Evolutionary conservation across 2,797 vertebrate species (phyloP).

Genomic region (Muraenolepis orangiensis): DNA sequence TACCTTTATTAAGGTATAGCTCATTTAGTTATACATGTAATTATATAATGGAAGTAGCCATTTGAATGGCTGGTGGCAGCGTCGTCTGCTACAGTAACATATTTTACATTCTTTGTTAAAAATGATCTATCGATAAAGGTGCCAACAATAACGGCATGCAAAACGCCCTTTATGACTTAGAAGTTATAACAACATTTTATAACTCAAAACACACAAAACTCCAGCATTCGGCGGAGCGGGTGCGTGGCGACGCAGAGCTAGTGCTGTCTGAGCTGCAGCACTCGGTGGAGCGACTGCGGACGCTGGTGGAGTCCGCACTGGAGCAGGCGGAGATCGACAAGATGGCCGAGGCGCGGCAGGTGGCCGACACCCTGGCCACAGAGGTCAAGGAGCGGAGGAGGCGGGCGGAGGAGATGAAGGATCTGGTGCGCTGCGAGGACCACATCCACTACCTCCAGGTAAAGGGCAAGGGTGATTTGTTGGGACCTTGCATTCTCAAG

Average conservation of each 20-base stretch:
- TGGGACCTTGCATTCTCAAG: too few species aligned
- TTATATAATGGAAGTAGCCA: too few species aligned
- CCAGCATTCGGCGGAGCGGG: conserved; percentile 61
- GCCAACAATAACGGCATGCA: too few species aligned
- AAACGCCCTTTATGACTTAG: too few species aligned
- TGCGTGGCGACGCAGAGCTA: conserved; percentile 52
- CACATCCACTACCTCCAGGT: conserved; percentile 76
- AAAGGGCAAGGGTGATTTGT: neutral
- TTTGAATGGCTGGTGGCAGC: too few species aligned
- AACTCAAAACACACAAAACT: too few species aligned
- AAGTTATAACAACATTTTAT: too few species aligned
- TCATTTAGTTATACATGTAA: too few species aligned
- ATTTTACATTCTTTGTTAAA: too few species aligned
- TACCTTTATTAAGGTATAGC: neutral
- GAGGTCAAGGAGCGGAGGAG: conserved; percentile 67
- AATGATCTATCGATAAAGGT: too few species aligned
- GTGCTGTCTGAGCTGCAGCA: conserved; percentile 66
- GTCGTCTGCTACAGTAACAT: too few species aligned
- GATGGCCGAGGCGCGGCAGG: conserved; percentile 68
- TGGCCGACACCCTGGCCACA: conserved; percentile 56
- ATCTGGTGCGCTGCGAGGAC: conserved; percentile 68
- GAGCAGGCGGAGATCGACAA: conserved; percentile 65
- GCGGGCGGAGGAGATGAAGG: conserved; percentile 68
- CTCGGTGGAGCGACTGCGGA: conserved; percentile 71
- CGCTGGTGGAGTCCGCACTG: conserved; percentile 70